Percentiles rank a stretch among this genome's conserved stretches.
Evolutionary conservation across 2,113 vertebrate genomes (phyloP).

Genomic region (Daboia siamensis): DNA sequence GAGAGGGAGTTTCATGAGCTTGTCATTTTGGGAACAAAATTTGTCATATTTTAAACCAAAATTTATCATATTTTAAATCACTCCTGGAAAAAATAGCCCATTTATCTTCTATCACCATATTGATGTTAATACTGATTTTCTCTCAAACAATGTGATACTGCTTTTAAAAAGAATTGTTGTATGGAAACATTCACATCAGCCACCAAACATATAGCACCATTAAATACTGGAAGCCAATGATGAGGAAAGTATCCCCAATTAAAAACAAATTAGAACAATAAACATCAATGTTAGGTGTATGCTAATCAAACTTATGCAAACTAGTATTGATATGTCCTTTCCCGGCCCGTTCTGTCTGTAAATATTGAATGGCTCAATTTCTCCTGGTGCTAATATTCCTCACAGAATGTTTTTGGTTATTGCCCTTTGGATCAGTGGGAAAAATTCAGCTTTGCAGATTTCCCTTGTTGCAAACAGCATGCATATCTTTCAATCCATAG

Average conservation of each 20-base stretch:
- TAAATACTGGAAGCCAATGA: neutral
- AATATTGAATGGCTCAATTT: neutral
- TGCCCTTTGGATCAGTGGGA: neutral
- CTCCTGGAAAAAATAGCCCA: conserved; percentile 46
- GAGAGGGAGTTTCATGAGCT: conserved; percentile 57
- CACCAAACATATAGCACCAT: neutral
- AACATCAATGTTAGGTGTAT: neutral
- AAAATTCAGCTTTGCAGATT: neutral
- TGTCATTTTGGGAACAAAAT: conserved; percentile 51
- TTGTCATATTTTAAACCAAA: conserved; percentile 52
- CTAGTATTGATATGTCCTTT: neutral
- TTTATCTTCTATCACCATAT: conserved; percentile 55
- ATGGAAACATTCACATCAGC: neutral
- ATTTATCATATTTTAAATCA: conserved; percentile 49
- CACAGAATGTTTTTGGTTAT: neutral
- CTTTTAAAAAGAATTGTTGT: conserved; percentile 46
- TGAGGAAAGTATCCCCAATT: neutral
- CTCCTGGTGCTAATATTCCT: neutral
- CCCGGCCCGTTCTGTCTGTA: neutral
- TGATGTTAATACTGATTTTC: conserved; percentile 53
- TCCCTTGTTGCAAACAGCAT: neutral
- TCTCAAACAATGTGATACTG: conserved; percentile 50
- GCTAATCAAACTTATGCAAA: neutral
- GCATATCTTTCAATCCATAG: neutral
- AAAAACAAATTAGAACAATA: neutral